Conservation (phyloP, 2,888 invertebrate species). For the Coremacera marginata region DNA sequence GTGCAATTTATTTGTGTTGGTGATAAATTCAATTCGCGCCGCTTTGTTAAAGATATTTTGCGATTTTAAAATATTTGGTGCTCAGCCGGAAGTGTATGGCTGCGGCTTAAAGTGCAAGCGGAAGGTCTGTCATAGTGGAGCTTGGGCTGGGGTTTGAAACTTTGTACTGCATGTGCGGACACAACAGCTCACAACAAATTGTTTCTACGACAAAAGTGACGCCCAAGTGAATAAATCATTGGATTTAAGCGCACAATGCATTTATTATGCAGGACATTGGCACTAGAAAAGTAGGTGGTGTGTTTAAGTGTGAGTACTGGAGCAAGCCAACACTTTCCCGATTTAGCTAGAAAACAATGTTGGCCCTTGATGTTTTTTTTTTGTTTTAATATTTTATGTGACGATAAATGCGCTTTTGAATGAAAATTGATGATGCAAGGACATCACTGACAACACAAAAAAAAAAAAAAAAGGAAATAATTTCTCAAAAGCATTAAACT, state of each 20-base stretch:
- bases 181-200: conserved; percentile 29
- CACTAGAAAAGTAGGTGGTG: not conserved
- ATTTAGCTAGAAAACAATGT: not conserved
- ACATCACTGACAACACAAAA: not conserved
- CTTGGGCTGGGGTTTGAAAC: not conserved
- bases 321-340: not conserved
- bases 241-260: conserved; percentile 18
- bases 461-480: not conserved
- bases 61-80: conserved; percentile 11
- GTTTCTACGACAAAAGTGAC: conserved; percentile 28
- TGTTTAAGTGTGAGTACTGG: not conserved
- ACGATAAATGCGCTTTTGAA: not conserved
- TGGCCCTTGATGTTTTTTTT: not conserved
- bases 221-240: conserved; percentile 21
- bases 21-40: conserved; percentile 33
- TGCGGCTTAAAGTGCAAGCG: conserved; percentile 6
- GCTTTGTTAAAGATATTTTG: conserved; percentile 9
- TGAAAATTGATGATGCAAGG: conserved; percentile 7
- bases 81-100: not conserved
- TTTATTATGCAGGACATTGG: conserved; percentile 19
- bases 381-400: not conserved
- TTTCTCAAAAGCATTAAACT: not conserved
- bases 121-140: not conserved
- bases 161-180: not conserved
- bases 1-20: conserved; percentile 21